Evolutionary conservation across 2,797 vertebrate genomes (phyloP), one percentile per base, ranked within the genome.

Genomic region (Onychomys torridus): DNA sequence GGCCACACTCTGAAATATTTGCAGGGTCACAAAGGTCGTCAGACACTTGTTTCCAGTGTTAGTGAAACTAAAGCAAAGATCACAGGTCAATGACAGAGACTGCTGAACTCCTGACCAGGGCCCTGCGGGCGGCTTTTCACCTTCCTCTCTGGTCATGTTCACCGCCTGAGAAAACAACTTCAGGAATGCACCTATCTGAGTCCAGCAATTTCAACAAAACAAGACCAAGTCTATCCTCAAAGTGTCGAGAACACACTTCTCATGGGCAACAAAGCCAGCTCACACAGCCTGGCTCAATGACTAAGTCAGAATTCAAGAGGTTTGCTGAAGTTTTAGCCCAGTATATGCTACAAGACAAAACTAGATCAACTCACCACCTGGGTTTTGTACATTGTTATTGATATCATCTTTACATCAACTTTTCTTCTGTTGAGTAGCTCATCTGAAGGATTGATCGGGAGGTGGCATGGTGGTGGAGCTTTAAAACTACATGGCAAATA

Each of bases 31-130:
- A n/a, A 21, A 89, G 93, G 93, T 79, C 92, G 96, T 71, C 40
- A 83, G 95, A 89, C 91, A 95, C 57, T 79, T 92, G 94, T 94
- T 97, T 95, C 96, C 94, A 79, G 67, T 65, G 63, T 87, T 85
- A 46, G 25, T 29, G 19, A 83, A 71, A 63, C 55, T 52, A 94
- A 86, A 86, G 79, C 34, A 73, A 34, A 65, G 71, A 75, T 71
- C 82, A 34, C 19, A 77, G 93, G 25, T 92, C 93, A 95, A 12
- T 14, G 94, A 93, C 73, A 89, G 89, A 89, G 32, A 86, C 67
- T 17, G 29, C 29, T 40, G 46, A n/a, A 71, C 21, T 29, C 73
- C 77, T 32, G 46, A 34, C 19, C 43, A 82, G 73, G 49, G 57
- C 79, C 82, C 90, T 25, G 23, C 1, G 23, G 71, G 82, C 73